Base-by-base conservation (phyloP, 2,797 vertebrate genomes). In the Varecia variegata region DNA sequence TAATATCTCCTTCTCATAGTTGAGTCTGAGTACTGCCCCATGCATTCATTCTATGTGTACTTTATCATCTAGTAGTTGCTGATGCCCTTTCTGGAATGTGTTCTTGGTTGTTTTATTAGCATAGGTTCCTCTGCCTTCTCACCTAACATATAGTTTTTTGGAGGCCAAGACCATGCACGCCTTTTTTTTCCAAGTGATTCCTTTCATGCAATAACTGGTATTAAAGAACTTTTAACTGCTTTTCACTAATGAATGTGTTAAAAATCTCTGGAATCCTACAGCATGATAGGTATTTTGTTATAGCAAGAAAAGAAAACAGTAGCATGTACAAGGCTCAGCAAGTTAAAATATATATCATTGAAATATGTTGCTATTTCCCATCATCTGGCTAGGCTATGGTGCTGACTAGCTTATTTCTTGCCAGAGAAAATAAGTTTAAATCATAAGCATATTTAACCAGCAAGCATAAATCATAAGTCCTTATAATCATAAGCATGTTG, bases 401-500 rank as follows among this genome's bases (percentile, higher is more conserved):
- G 96, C 97, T 96, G 97, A 97, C 96, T 97, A 85, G 90, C 77
- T 79, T 93, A 88, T 97, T 97, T 96, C 84, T 96, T 97, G 95
- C 97, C 95, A 96, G 97, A 95, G 94, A 97, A 98, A 97, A 97
- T 96, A 97, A 93, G 92, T 96, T 96, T 97, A 96, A 97, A 96
- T 97, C 96, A 96, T 93, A 97, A 96, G 93, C 92, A 90, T 97
- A 92, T 96, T 98, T 96, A 97, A 97, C 96, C 95, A 96, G 92
- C 84, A 80, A 90, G 82, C 88, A 97, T 98, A 97, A 97, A 97
- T 97, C 97, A 95, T 95, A 84, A 94, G 43, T 35, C 67, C 89
- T 95, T 88, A 67, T 90, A 96, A 95, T 95, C 65, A 27, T 88
- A 91, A 96, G 62, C 95, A 88, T 90, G 82, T 85, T 96, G 96